phyloP scores from a whole-genome alignment of 2,113 vertebrate genomes.

The Misgurnus mizolepis region DNA sequence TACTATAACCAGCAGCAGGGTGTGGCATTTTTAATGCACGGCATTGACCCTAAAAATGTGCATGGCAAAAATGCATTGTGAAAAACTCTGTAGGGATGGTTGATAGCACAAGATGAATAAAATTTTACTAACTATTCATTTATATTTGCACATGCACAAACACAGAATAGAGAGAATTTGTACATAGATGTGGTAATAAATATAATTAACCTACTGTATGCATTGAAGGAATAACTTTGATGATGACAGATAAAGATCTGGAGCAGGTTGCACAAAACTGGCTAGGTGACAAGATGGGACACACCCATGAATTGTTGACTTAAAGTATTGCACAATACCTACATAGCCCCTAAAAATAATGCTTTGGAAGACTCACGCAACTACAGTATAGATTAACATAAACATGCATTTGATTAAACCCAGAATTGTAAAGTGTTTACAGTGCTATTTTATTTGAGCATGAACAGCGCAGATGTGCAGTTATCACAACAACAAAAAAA shows the following conservation, averaged over 20 bases:
- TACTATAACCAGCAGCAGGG: not conserved
- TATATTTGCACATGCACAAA: not conserved
- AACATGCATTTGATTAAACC: not conserved
- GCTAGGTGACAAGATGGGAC: not conserved
- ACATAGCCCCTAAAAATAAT: not conserved
- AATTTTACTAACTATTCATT: not conserved
- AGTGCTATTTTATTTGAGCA: not conserved
- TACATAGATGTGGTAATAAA: not conserved
- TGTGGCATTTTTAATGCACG: not conserved
- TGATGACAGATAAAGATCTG: constrained; percentile 14
- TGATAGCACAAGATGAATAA: not conserved
- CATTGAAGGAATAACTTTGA: not conserved
- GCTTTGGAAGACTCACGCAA: not conserved
- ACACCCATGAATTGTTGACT: constrained; percentile 12
- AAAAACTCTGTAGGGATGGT: not conserved
- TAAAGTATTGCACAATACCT: not conserved
- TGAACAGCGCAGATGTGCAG: not conserved
- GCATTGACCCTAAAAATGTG: not conserved
- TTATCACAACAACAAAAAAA: not conserved
- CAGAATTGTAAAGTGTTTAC: not conserved
- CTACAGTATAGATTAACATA: not conserved
- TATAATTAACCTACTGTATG: not conserved
- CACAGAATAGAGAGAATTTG: not conserved
- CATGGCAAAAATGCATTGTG: not conserved
- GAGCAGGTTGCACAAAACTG: not conserved